Conservation (phyloP, 2,797 vertebrate species). For the Pelodytes ibericus region DNA sequence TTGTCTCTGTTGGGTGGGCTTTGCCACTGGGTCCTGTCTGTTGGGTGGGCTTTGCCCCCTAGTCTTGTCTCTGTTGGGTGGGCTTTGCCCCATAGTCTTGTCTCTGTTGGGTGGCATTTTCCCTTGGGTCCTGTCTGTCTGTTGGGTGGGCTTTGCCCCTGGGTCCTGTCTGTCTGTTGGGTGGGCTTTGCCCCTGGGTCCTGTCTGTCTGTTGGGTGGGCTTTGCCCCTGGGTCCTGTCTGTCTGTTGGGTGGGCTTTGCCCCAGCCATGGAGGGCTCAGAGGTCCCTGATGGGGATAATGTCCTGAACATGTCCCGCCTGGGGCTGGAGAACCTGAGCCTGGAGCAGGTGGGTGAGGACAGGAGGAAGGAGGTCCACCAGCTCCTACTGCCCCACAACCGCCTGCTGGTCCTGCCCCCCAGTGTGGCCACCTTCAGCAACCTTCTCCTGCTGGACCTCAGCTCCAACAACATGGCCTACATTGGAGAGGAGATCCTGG, state of each 20-base stretch:
- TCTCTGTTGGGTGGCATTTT: no score
- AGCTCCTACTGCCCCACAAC: conserved; percentile 83
- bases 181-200: no score
- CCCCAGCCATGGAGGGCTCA: conserved; percentile 27
- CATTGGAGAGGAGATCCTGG: conserved; percentile 81
- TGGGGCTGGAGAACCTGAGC: conserved; percentile 70
- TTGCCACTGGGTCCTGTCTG: no score
- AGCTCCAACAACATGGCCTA: conserved; percentile 84
- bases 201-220: no score
- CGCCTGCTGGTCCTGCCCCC: conserved; percentile 74
- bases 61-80: no score
- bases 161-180: no score
- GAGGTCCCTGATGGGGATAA: conserved; percentile 69
- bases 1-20: no score
- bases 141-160: no score
- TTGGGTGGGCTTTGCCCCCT: no score
- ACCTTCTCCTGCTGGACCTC: conserved; percentile 88
- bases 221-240: neutral
- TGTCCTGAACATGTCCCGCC: conserved; percentile 77
- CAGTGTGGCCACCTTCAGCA: conserved; percentile 77
- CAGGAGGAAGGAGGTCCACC: conserved; percentile 73
- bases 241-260: neutral
- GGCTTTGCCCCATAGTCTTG: no score
- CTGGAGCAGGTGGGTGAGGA: conserved; percentile 71
- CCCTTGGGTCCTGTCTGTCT: no score